These are phyloP conservation scores for Dolichopus griseipennis DNA, from an alignment of 2,888 invertebrate genomes.

Conservation along the genomic window DNA sequence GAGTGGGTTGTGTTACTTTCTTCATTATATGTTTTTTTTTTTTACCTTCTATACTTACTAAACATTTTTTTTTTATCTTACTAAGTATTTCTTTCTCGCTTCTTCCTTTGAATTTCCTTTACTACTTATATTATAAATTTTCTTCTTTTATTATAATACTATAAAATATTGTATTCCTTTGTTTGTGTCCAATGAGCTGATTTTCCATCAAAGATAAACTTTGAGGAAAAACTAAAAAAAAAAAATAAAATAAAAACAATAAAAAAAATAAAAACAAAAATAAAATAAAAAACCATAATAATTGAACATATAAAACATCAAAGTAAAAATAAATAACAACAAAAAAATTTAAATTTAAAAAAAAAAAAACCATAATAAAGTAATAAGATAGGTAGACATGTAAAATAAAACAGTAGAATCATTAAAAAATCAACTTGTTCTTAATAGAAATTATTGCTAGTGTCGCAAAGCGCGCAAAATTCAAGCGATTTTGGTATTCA, in stretches of 20 bases:
- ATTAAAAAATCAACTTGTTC: no score
- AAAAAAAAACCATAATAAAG: background rate
- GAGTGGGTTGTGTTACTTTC: background rate
- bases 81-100: no score
- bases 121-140: background rate
- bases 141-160: background rate
- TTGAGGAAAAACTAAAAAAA: no score
- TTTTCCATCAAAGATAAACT: background rate
- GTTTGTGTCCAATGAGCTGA: background rate
- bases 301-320: constrained; percentile 6
- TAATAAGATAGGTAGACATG: no score
- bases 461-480: no score
- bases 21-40: background rate
- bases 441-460: no score
- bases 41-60: background rate
- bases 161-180: background rate
- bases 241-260: background rate
- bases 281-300: background rate
- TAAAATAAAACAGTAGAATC: no score
- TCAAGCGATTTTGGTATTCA: no score
- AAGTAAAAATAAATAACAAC: background rate
- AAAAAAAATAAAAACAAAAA: background rate
- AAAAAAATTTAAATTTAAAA: no score
- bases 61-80: background rate
- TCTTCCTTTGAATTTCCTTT: no score